Conservation (phyloP, 1,140 invertebrate genomes). For the Megathymus violae region DNA sequence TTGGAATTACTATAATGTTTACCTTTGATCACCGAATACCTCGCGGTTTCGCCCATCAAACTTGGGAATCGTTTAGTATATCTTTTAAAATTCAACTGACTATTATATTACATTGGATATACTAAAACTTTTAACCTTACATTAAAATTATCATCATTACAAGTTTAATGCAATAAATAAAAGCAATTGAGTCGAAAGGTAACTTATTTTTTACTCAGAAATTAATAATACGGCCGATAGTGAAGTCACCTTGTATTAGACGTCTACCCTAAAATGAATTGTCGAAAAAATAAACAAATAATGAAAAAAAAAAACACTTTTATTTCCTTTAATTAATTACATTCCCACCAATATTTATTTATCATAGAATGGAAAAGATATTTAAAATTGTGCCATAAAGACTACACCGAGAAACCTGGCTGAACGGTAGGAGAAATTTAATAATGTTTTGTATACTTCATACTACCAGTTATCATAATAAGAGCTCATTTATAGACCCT, state of each 20-base stretch:
- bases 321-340: no score
- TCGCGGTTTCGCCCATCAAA: conserved; percentile 50
- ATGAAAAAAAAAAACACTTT: no score
- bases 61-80: conserved; percentile 31
- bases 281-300: no score
- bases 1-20: conserved; percentile 38
- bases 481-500: conserved; percentile 29
- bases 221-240: no score
- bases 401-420: conserved; percentile 62
- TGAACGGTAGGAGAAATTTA: conserved; percentile 66
- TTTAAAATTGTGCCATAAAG: conserved; percentile 79
- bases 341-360: conserved; percentile 48
- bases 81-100: neutral
- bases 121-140: no score
- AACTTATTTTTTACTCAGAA: no score
- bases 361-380: conserved; percentile 72
- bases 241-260: no score
- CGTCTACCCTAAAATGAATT: no score
- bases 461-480: conserved; percentile 64
- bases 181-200: no score
- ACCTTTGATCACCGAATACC: conserved; percentile 67
- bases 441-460: conserved; percentile 70
- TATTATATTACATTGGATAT: no score
- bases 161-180: no score
- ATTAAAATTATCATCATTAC: no score